A percentile compares a stretch with the other conserved stretches of the same genome.
These are phyloP conservation scores for Odontocolon sp. DNA, from an alignment of 2,888 invertebrate species.

Conservation along the genomic window DNA sequence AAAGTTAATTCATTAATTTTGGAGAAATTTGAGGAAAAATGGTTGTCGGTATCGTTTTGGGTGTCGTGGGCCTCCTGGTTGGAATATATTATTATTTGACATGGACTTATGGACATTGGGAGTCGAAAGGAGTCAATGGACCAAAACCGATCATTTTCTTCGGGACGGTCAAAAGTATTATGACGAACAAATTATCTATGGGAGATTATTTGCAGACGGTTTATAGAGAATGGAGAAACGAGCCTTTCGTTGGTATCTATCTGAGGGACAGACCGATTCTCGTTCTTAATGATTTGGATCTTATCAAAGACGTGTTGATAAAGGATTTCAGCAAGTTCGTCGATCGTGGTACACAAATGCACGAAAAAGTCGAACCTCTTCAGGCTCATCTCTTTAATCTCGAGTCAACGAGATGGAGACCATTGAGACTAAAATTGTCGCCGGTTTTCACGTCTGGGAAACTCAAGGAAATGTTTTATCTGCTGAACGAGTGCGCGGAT, in stretches of 20 bases:
- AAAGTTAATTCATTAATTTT: background rate
- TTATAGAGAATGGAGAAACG: slow-evolving; percentile 45
- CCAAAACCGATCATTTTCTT: slow-evolving; percentile 73
- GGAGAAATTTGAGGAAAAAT: background rate
- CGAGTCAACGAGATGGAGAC: slow-evolving; percentile 80
- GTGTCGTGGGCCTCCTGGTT: background rate
- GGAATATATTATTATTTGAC: slow-evolving; percentile 67
- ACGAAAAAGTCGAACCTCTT: slow-evolving; percentile 73
- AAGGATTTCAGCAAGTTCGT: slow-evolving; percentile 58
- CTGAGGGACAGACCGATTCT: slow-evolving; percentile 19
- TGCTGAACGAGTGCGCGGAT: slow-evolving; percentile 77
- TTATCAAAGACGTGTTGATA: slow-evolving; percentile 52
- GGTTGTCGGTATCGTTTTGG: background rate
- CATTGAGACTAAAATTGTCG: slow-evolving; percentile 79
- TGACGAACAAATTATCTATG: slow-evolving; percentile 18
- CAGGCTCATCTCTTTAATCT: slow-evolving; percentile 76
- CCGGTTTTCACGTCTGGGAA: slow-evolving; percentile 82
- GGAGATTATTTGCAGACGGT: slow-evolving; percentile 27
- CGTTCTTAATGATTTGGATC: slow-evolving; percentile 44
- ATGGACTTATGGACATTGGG: slow-evolving; percentile 79
- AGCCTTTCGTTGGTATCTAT: slow-evolving; percentile 76
- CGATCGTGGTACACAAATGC: slow-evolving; percentile 45
- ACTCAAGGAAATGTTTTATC: slow-evolving; percentile 80
- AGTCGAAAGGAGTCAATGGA: slow-evolving; percentile 75
- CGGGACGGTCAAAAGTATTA: slow-evolving; percentile 74